phyloP scores from a whole-genome alignment of 2,113 vertebrate species.

The Malaclemys terrapin region DNA sequence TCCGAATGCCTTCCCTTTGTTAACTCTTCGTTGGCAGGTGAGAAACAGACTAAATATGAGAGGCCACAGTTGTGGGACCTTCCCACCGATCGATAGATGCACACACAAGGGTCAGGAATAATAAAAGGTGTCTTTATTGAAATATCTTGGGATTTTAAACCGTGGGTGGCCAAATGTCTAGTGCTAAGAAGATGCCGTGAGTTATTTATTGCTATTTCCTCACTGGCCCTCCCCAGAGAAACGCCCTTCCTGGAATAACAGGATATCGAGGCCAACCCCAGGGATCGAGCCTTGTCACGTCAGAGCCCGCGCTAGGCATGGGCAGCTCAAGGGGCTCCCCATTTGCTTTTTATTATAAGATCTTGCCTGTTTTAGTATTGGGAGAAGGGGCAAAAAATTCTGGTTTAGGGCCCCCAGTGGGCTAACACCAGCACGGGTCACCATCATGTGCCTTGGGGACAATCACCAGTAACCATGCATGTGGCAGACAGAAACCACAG shows the following conservation, averaged over 20 bases:
- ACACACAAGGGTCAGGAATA: too few species aligned
- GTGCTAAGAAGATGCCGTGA: too few species aligned
- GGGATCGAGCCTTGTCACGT: neutral
- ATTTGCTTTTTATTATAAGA: neutral
- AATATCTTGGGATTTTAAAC: neutral
- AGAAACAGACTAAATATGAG: neutral
- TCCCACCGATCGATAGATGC: too few species aligned
- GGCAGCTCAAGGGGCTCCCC: too few species aligned
- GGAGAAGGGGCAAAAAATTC: neutral
- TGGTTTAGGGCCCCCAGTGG: neutral
- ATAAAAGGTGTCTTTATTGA: neutral
- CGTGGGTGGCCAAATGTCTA: neutral
- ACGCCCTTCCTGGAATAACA: neutral
- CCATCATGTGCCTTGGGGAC: neutral
- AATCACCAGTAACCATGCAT: neutral
- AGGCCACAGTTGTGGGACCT: neutral
- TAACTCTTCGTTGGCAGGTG: conserved; percentile 43
- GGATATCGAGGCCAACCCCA: neutral
- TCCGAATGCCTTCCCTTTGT: neutral
- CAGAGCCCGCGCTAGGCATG: neutral
- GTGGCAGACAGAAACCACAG: neutral
- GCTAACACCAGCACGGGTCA: neutral
- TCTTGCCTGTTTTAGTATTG: neutral
- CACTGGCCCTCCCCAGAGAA: neutral
- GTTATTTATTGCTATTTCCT: neutral